Evolutionary conservation across 2,888 invertebrate species (phyloP).

Genomic region (Tethea ocularis): DNA sequence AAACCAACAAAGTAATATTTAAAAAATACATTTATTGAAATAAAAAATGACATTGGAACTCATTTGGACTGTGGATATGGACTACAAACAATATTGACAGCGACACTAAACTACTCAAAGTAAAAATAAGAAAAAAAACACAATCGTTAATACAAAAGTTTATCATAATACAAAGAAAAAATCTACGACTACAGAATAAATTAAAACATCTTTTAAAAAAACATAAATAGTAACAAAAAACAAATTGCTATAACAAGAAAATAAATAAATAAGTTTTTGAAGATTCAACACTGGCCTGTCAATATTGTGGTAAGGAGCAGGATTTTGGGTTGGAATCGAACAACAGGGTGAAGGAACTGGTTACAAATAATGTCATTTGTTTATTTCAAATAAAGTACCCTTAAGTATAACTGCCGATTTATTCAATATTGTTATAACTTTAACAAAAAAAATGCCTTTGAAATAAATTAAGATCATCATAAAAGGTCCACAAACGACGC

Average conservation of each 20-base stretch:
- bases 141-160: conserved; percentile 64
- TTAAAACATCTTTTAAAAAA: conserved; percentile 73
- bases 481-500: conserved; percentile 65
- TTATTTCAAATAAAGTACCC: conserved; percentile 77
- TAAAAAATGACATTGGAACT: conserved; percentile 80
- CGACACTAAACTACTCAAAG: conserved; percentile 69
- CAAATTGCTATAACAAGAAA: conserved; percentile 76
- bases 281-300: conserved; percentile 84
- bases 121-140: conserved; percentile 61
- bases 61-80: conserved; percentile 71
- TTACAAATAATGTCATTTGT: conserved; percentile 69
- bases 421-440: conserved; percentile 65
- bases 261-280: conserved; percentile 77
- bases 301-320: conserved; percentile 74
- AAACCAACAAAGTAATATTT: conserved; percentile 56
- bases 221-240: conserved; percentile 78
- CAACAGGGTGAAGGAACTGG: conserved; percentile 30
- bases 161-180: conserved; percentile 59
- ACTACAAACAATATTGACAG: conserved; percentile 82
- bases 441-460: conserved; percentile 64
- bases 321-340: conserved; percentile 35
- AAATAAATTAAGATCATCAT: conserved; percentile 59
- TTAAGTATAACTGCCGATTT: conserved; percentile 80
- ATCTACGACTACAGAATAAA: conserved; percentile 77
- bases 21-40: conserved; percentile 82